These are phyloP conservation scores for Platygyra sinensis DNA, from an alignment of 64 coral and sea anemone species.

Conservation along the genomic window DNA sequence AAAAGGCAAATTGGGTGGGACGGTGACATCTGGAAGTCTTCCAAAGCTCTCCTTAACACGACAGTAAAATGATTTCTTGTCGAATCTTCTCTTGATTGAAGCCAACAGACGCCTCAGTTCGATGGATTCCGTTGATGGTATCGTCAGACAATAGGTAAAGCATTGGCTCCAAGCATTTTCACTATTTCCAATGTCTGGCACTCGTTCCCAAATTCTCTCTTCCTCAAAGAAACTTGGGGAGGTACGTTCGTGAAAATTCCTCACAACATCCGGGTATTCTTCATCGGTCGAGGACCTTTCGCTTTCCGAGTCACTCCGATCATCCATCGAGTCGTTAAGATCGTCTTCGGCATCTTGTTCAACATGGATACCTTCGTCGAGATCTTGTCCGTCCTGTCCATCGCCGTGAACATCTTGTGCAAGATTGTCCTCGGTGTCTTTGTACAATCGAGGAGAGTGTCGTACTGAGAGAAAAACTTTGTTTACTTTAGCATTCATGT, in stretches of 20 bases:
- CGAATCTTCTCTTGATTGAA: slow-evolving; percentile 18
- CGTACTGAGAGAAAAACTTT: slow-evolving; percentile 24
- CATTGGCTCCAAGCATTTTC: slow-evolving; percentile 61
- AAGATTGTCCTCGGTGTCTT: not conserved
- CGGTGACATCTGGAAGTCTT: not conserved
- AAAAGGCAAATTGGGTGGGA: slow-evolving; percentile 45
- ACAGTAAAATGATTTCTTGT: slow-evolving; percentile 23
- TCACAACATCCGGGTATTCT: slow-evolving; percentile 35
- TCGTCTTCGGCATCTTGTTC: slow-evolving; percentile 35
- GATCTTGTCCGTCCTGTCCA: not conserved
- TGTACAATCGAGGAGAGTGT: slow-evolving; percentile 34
- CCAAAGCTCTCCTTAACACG: slow-evolving; percentile 34
- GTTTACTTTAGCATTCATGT: not conserved
- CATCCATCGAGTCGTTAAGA: not conserved
- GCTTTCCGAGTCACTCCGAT: not conserved
- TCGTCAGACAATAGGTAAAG: slow-evolving; percentile 47
- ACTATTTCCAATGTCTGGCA: slow-evolving; percentile 17
- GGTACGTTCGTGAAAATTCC: slow-evolving; percentile 11
- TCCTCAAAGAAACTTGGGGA: not conserved
- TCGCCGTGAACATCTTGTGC: not conserved
- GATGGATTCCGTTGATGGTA: not conserved
- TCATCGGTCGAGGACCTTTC: slow-evolving; percentile 39
- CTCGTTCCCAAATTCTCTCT: slow-evolving; percentile 32
- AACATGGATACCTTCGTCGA: not conserved
- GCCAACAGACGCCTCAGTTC: slow-evolving; percentile 9